These are phyloP conservation scores for Sinopyrophorus schimmeli DNA, from an alignment of 2,888 invertebrate species.

Conservation along the genomic window DNA sequence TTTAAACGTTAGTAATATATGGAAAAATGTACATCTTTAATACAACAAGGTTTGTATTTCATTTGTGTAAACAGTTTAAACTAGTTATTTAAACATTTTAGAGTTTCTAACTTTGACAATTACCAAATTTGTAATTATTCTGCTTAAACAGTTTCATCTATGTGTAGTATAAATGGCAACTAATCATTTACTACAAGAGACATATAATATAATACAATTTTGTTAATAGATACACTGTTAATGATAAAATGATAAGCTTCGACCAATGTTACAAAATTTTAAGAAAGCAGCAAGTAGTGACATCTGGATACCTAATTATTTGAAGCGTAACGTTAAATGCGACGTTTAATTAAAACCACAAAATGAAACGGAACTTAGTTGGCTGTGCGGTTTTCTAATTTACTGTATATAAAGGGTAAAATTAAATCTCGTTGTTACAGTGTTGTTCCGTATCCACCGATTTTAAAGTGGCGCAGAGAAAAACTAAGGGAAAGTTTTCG, in stretches of 20 bases:
- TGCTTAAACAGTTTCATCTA: too few species aligned
- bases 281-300: constrained; percentile 21
- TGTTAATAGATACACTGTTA: too few species aligned
- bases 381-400: constrained; percentile 37
- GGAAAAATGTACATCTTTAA: too few species aligned
- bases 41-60: too few species aligned
- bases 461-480: constrained; percentile 18
- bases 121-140: too few species aligned
- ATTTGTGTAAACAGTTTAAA: too few species aligned
- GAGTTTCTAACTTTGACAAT: too few species aligned
- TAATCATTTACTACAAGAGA: too few species aligned
- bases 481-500: constrained; percentile 22
- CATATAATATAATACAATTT: too few species aligned
- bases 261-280: constrained; percentile 19
- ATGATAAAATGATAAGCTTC: background rate
- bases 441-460: constrained; percentile 9
- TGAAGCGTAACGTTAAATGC: constrained; percentile 32
- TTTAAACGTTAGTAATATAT: too few species aligned
- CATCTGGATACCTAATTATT: constrained; percentile 33
- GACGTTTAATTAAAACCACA: constrained; percentile 40
- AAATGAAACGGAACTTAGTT: constrained; percentile 36
- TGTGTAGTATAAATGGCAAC: too few species aligned
- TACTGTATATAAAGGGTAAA: constrained; percentile 29
- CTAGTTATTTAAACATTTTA: too few species aligned
- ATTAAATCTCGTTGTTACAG: constrained; percentile 27